Evolutionary conservation across 2,888 invertebrate species (phyloP), one percentile per base, ranked within the genome.

Genomic region (Xestia xanthographa): DNA sequence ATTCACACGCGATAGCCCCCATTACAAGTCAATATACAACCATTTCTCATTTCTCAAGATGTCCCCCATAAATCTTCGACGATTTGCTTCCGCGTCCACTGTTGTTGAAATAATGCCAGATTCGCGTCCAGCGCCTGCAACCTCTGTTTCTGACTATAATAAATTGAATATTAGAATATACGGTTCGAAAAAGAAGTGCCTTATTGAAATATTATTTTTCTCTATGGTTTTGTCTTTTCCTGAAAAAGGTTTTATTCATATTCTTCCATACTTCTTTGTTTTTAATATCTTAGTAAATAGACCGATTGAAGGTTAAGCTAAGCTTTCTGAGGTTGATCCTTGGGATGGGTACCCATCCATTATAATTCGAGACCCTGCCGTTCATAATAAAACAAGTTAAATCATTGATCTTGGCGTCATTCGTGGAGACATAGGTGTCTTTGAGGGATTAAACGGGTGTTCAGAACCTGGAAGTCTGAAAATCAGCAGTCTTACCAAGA

Each of bases 1-100:
- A n/a, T n/a, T n/a, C n/a, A n/a, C n/a, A n/a, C n/a, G n/a, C n/a
- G n/a, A n/a, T n/a, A n/a, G n/a, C n/a, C n/a, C n/a, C n/a, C n/a
- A n/a, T 78, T 63, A 70, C 69, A 74, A 79, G 73, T 78, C 77
- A 5, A 80, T 78, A 73, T 75, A 77, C 87, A 87, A 88, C 88
- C 89, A 86, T 71, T 80, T 76, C 86, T 74, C 87, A 86, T 86
- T 85, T 82, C 75, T 86, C 88, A 87, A 90, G 91, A 88, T 90
- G 88, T 86, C 88, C 87, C 85, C 68, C 56, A 95, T 95, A 95
- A 95, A 95, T 95, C 93, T 91, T 78, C 67, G 75, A 88, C 83
- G 90, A 94, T 95, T 94, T 91, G 93, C 93, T 94, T 94, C 93
- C 92, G 91, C 91, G 93, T 92, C 91, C 92, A 92, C 86, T 91